Conservation (phyloP, 2,888 invertebrate genomes). For the Caenorhabditis drosophilae region DNA sequence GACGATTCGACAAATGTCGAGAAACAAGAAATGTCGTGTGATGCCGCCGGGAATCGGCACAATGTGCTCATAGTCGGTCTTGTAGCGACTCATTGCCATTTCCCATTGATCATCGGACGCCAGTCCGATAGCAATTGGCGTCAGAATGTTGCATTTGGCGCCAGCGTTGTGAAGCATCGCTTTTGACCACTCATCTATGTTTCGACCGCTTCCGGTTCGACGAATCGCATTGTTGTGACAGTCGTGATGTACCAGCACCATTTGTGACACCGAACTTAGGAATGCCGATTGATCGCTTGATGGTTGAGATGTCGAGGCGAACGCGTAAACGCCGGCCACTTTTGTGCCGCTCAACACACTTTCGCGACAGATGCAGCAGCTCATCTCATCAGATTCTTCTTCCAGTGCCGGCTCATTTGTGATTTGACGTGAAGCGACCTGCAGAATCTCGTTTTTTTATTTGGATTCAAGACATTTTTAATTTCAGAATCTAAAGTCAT, state of each 20-base stretch:
- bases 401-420: slow-evolving; percentile 50
- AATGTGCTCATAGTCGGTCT: slow-evolving; percentile 33
- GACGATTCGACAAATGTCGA: slow-evolving; percentile 45
- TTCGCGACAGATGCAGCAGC: slow-evolving; percentile 54
- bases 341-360: slow-evolving; percentile 24
- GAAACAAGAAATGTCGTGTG: slow-evolving; percentile 35
- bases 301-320: slow-evolving; percentile 19
- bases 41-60: slow-evolving; percentile 76
- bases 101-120: slow-evolving; percentile 91
- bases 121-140: slow-evolving; percentile 94
- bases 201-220: slow-evolving; percentile 36
- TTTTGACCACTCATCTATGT: slow-evolving; percentile 72
- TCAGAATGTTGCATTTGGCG: slow-evolving; percentile 92
- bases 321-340: slow-evolving; percentile 41
- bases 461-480: not conserved
- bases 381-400: slow-evolving; percentile 32
- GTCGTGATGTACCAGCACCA: slow-evolving; percentile 96
- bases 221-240: slow-evolving; percentile 93
- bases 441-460: not conserved
- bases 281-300: slow-evolving; percentile 81
- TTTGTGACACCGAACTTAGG: slow-evolving; percentile 75
- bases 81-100: slow-evolving; percentile 77
- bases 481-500: not conserved
- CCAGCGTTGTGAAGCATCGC: slow-evolving; percentile 97
- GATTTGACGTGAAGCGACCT: slow-evolving; percentile 42